Percentiles rank a stretch among this genome's conserved stretches.
Evolutionary conservation across 2,888 invertebrate genomes (phyloP).

Genomic region (Ischnura elegans): DNA sequence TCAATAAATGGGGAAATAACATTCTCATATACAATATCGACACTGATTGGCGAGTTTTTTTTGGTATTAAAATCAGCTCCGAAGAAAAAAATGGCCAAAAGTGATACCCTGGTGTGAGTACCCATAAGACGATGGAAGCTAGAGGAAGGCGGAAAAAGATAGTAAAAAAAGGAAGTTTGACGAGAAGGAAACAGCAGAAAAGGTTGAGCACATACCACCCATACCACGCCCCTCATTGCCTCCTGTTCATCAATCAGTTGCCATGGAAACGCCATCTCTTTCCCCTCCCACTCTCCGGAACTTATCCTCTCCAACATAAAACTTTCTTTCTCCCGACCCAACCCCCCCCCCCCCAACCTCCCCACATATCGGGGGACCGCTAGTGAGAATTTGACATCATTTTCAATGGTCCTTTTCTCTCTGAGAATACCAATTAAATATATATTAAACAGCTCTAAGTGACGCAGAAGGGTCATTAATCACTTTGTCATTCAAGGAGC

Average conservation of each 20-base stretch:
- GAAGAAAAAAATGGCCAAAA: too few species aligned
- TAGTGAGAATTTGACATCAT: slow-evolving; percentile 37
- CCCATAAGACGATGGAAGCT: neutral
- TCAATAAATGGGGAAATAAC: too few species aligned
- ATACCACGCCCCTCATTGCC: too few species aligned
- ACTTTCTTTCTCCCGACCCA: neutral
- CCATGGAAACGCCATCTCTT: neutral
- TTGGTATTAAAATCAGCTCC: too few species aligned
- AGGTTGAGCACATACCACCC: neutral
- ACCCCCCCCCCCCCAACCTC: neutral
- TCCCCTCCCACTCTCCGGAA: neutral
- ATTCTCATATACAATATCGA: too few species aligned
- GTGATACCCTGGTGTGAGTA: too few species aligned
- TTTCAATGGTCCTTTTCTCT: slow-evolving; percentile 55
- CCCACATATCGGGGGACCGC: neutral
- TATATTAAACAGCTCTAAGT: slow-evolving; percentile 35
- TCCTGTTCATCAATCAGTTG: slow-evolving; percentile 9
- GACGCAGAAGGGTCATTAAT: slow-evolving; percentile 11
- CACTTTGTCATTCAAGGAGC: slow-evolving; percentile 2
- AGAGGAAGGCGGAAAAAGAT: neutral
- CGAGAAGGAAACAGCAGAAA: neutral
- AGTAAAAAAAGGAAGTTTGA: neutral
- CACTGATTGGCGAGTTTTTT: too few species aligned
- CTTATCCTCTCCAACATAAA: neutral
- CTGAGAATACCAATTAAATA: slow-evolving; percentile 57